Base-by-base conservation (phyloP, 35 echinoderm and acorn worm species). In the Eucidaris tribuloides region DNA sequence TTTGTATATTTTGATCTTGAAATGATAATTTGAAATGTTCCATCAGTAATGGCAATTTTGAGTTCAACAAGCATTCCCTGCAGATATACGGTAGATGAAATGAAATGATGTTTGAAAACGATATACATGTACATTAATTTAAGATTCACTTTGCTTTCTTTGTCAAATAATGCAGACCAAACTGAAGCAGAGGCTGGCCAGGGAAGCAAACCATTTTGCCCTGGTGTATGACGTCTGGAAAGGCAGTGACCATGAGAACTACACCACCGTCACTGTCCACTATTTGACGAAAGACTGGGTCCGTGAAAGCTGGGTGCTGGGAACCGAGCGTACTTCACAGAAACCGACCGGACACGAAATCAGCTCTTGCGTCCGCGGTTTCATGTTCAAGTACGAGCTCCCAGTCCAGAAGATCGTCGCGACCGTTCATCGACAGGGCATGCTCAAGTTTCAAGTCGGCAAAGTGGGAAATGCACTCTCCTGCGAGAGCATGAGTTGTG, bases 151-250 rank as follows among this genome's bases (percentile, higher is more conserved):
- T n/a, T n/a, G n/a, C n/a, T n/a, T n/a, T n/a, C n/a, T n/a, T n/a
- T n/a, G n/a, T n/a, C n/a, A n/a, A n/a, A n/a, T n/a, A n/a, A 9
- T 72, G 4, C 20, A 72, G 66, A 43, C 43, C 23, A 25, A 42
- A 72, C 66, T 72, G 13, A 72, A 40, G 36, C n/a, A 43, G 23
- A 72, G 23, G 13, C 66, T 72, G 7, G 66, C 35, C 7, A 39
- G 43, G 36, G 66, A 72, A 40, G 66, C 38, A 19, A 11, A 1
- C 9, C 36, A 72, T 39, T 72, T 40, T n/a, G 36, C 66, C 7
- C 33, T 72, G 6, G 66, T 72, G 11, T 72, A 72, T 43, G 66
- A 72, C 23, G n/a, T 72, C 5, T 72, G 66, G 66, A 72, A 20
- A n/a, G 40, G 40, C 66, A 72, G n/a, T 39, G 66, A 72, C 40